phyloP scores from a whole-genome alignment of 1,140 invertebrate genomes.

The Mycetomoellerius zeteki region DNA sequence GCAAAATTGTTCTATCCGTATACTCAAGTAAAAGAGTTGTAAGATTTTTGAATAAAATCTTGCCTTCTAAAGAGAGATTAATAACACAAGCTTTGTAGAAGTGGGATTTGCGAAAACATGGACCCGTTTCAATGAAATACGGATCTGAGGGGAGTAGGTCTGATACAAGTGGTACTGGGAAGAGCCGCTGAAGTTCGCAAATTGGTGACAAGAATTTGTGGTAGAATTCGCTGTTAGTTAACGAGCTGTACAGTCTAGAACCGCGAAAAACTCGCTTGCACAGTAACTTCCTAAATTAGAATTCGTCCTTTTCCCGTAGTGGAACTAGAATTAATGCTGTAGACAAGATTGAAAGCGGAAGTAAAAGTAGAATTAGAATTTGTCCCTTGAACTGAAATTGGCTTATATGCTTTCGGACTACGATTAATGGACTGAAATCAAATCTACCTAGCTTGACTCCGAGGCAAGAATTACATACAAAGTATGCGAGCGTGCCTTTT shows the following conservation, averaged over 20 bases:
- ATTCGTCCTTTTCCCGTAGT: conserved; percentile 18
- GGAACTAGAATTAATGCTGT: conserved; percentile 39
- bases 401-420: conserved; percentile 28
- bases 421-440: conserved; percentile 32
- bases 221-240: conserved; percentile 40
- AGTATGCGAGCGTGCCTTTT: not conserved
- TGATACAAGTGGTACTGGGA: not conserved
- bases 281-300: conserved; percentile 51
- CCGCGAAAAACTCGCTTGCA: conserved; percentile 47
- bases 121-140: conserved; percentile 8
- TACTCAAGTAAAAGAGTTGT: too few relatives aligned
- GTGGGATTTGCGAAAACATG: conserved; percentile 11
- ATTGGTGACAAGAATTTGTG: conserved; percentile 55
- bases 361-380: conserved; percentile 53
- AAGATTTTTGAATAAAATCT: too few relatives aligned
- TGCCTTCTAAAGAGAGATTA: not conserved
- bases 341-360: conserved; percentile 46
- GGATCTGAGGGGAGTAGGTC: not conserved
- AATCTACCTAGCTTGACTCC: not conserved
- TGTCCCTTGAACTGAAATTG: conserved; percentile 35
- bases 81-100: not conserved
- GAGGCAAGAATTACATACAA: not conserved
- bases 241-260: conserved; percentile 28
- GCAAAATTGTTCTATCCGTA: too few relatives aligned
- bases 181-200: conserved; percentile 42